Evolutionary conservation across 2,113 vertebrate species (phyloP), one percentile per base, ranked within the genome.

Genomic region (Colius striatus): DNA sequence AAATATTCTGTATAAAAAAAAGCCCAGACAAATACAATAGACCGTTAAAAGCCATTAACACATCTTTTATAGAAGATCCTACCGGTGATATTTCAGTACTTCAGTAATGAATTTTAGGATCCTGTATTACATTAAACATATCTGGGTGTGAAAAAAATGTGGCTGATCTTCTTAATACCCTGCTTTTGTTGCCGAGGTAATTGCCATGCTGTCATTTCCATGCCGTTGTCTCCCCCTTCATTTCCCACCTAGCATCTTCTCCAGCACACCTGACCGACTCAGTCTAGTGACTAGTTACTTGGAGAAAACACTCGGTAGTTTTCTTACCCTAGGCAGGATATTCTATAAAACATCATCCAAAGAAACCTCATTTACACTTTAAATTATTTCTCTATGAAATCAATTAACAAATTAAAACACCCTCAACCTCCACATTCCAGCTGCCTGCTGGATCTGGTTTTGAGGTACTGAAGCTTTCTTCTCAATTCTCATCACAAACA

Each of bases 31-130:
- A 92, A 91, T 90, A 91, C 34, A 85, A 74, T 71, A 90, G 55
- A 83, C 67, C 55, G 65, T 90, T 88, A 93, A 97, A 95, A 96
- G 34, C 53, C 32, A 84, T 70, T 83, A 89, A 70, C 54, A 57
- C 38, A 83, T 86, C 57, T 71, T 90, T 78, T 78, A 50, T 13
- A 60, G 65, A 90, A 83, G 45, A 94, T 66, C 43, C n/a, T 83
- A 62, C 6, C 1, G 32, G 82, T 86, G 75, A 73, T 94, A 85
- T 75, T 89, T 96, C 25, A 55, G 87, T 70, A 60, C 45, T 94
- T 88, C 20, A 36, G 55, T 63, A 90, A 90, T 50, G 58, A 67
- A 88, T 94, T 94, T 92, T 48, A 75, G 63, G 80, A 84, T 84
- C 9, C 0, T 53, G 38, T 80, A 63, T 93, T 88, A 78, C 34